Percentiles rank a stretch among this genome's conserved stretches.
phyloP scores from a whole-genome alignment of 1,140 invertebrate species.

The Apis laboriosa region DNA sequence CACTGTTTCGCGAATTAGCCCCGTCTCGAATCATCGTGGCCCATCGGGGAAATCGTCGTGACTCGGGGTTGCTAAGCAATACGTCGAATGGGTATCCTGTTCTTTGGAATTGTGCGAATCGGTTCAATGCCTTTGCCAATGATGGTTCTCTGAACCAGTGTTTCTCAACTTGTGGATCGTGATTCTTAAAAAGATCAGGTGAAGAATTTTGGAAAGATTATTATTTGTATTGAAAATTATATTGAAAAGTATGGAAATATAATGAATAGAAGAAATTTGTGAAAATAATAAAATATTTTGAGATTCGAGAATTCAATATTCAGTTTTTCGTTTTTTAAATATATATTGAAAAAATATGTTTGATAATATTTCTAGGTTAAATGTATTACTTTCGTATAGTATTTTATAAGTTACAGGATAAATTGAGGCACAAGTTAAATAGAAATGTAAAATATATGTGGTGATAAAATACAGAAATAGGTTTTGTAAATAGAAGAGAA shows the following conservation, averaged over 20 bases:
- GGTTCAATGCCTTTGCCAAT: not conserved
- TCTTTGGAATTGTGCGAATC: conserved; percentile 12
- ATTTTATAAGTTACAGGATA: not conserved
- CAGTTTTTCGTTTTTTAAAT: no score
- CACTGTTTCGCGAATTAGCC: conserved; percentile 68
- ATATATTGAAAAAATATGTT: not conserved
- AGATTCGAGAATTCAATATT: no score
- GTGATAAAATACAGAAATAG: not conserved
- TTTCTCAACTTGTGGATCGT: no score
- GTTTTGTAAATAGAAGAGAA: not conserved
- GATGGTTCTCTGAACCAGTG: not conserved
- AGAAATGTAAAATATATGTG: not conserved
- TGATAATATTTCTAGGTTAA: not conserved
- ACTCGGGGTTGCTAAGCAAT: conserved; percentile 37
- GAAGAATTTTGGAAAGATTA: no score
- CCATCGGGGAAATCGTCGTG: conserved; percentile 53
- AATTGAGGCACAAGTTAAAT: not conserved
- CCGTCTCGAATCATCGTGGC: conserved; percentile 53
- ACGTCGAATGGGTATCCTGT: conserved; percentile 20
- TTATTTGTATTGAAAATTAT: no score
- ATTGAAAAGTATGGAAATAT: no score
- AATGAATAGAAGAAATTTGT: no score
- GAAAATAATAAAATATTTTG: no score
- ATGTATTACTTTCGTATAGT: not conserved
- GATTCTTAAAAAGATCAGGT: no score